Evolutionary conservation across 2,113 vertebrate species (phyloP).

Genomic region (Podiceps cristatus): DNA sequence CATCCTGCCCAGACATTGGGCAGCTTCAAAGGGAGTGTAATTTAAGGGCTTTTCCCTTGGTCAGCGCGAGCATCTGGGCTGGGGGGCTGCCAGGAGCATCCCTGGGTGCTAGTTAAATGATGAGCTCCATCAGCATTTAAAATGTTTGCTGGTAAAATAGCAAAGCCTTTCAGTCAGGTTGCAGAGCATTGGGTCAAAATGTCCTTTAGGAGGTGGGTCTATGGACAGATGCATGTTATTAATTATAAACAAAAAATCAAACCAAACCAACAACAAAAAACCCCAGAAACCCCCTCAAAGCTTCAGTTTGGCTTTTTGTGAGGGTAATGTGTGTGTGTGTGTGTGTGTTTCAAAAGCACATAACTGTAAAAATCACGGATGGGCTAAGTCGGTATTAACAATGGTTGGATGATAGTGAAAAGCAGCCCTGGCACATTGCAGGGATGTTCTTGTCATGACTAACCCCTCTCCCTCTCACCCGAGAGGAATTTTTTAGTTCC

Average conservation of each 20-base stretch:
- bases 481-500: conserved; percentile 52
- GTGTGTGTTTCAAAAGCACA: conserved; percentile 18
- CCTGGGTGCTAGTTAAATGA: not conserved
- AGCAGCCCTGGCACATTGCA: conserved; percentile 47
- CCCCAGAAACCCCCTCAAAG: not conserved
- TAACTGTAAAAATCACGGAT: conserved; percentile 26
- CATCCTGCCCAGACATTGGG: not conserved
- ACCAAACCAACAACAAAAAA: too few relatives aligned
- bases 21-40: not conserved
- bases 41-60: not conserved
- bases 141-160: not conserved
- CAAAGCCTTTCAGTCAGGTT: not conserved
- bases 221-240: not conserved
- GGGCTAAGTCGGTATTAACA: not conserved
- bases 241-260: not conserved
- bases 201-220: not conserved
- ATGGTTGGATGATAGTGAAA: conserved; percentile 29
- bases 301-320: not conserved
- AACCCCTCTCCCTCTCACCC: conserved; percentile 3
- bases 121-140: not conserved
- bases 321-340: not conserved
- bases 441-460: conserved; percentile 55
- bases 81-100: not conserved
- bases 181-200: not conserved
- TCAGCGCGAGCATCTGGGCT: accelerated